Evolutionary conservation across 2,113 vertebrate species (phyloP), one percentile per base, ranked within the genome.

Genomic region (Cephalopholis sonnerati): DNA sequence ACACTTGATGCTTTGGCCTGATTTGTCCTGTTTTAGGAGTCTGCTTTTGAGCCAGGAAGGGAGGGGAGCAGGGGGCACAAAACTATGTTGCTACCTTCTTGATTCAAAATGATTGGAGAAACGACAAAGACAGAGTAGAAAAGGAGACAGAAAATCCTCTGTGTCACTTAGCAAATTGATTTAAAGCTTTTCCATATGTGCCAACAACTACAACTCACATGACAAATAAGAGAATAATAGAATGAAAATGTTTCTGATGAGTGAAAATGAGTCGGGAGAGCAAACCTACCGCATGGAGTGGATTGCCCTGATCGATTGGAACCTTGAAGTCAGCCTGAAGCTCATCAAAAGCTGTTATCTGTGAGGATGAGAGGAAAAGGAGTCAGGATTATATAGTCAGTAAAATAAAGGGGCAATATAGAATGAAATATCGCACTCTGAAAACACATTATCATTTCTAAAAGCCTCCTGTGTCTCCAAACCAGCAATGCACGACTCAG

Each of bases 311-410:
- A 91, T 96, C 96, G 39, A 96, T 96, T 1, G 96, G 96, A 66
- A 96, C 95, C 90, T 96, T 96, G 86, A 96, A 96, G 84, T 96
- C 96, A 36, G 95, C 94, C 84, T 96, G 95, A 58, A 96, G 95
- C 90, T 96, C 96, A 93, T 96, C 96, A 88, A 96, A 96, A 59
- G 96, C 96, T 50, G 96, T 96, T 79, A 96, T 96, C 96, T 96
- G 92, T 77, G 18, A 72, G 25, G 71, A 58, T 76, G 32, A 75
- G 58, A 63, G 24, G 22, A 53, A 25, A 59, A 77, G 15, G 53
- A 53, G 55, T 17, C 20, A 75, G 48, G 13, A 81, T 4, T 36
- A 17, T 62, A 15, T 29, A 48, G 62, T 78, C 57, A 62, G 25
- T 22, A 6, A 69, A 44, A 50, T 1, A 51, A 51, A 58, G 29